Base-by-base conservation (phyloP, 2,113 vertebrate genomes). In the Vicugna pacos region DNA sequence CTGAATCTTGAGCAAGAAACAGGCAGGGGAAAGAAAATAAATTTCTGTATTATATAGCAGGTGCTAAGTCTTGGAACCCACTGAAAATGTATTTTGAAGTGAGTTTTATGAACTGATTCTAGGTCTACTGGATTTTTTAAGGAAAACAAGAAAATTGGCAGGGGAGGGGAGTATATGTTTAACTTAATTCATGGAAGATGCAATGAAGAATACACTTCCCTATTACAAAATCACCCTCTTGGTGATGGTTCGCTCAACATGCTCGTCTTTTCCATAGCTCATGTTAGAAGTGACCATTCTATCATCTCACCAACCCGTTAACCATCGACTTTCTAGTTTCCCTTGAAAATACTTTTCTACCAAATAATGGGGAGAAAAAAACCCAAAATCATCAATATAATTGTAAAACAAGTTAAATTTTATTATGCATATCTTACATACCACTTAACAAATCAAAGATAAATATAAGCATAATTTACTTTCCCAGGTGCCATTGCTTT, bases 21-120 rank as follows among this genome's bases (percentile, higher is more conserved):
- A 54, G n/a, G 1, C 64, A 77, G 13, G 67, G n/a, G 72, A 87
- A 87, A 38, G 22, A 77, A 86, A 86, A 77, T 48, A 50, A 93
- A 88, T 77, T 70, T 86, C 72, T 87, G 58, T 1, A 48, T 48
- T 77, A 4, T 48, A 12, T 10, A 64, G 42, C 16, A 73, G 6
- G 15, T 88, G 13, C 17, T n/a, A 73, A n/a, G 46, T 91, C n/a
- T 97, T 93, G 30, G 69, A 91, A 65, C 26, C 26, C 67, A 82
- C 12, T 42, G 42, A 91, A 88, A 87, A 70, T 81, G 70, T 50
- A 64, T 79, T 90, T 91, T 91, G 20, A 77, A 95, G 65, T 72
- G 30, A 56, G 38, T 83, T 91, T 94, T 84, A 56, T 88, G 17
- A 91, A 30, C 35, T 73, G 48, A 79, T 88, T 88, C 22, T 88